phyloP scores from a whole-genome alignment of 2,113 vertebrate species.

The human region GRCh38 chr1:223745001-223745500 shows the following conservation, averaged over 20 bases:
- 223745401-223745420: slow-evolving; percentile 95
- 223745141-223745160: background rate
- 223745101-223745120: background rate
- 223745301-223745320: slow-evolving; percentile 96
- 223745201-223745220: too few relatives aligned
- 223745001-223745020: too few relatives aligned
- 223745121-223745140: background rate
- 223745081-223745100: fast-evolving
- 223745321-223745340: slow-evolving; percentile 97
- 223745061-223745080: too few relatives aligned
- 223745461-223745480: background rate
- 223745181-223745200: background rate
- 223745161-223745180: too few relatives aligned
- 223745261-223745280: background rate
- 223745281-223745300: background rate
- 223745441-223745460: slow-evolving; percentile 75
- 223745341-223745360: slow-evolving; percentile 94
- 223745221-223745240: fast-evolving
- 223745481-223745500: background rate
- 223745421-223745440: slow-evolving; percentile 98
- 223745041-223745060: too few relatives aligned
- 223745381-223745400: slow-evolving; percentile 91
- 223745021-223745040: too few relatives aligned
- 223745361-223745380: slow-evolving; percentile 91
- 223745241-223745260: background rate